A percentile compares a stretch with the other conserved stretches of the same genome.
These are phyloP conservation scores for Autographa pulchrina DNA, from an alignment of 2,888 invertebrate species.

Conservation along the genomic window DNA sequence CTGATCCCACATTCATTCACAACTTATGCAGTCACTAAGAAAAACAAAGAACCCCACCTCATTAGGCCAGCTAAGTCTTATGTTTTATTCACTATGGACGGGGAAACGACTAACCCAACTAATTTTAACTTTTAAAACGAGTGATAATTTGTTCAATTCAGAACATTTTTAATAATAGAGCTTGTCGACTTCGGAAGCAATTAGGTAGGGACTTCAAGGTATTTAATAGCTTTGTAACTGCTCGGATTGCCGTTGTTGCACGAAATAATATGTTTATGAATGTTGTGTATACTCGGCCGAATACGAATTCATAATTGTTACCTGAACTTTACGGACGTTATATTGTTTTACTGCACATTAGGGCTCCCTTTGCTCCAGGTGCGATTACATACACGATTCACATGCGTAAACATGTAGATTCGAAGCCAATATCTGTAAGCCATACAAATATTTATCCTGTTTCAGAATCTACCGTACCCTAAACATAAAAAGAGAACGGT, in stretches of 20 bases:
- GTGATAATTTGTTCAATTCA: slow-evolving; percentile 82
- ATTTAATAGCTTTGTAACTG: slow-evolving; percentile 64
- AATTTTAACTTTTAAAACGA: slow-evolving; percentile 87
- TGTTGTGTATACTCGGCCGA: slow-evolving; percentile 41
- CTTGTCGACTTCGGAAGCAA: slow-evolving; percentile 70
- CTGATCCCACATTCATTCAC: slow-evolving; percentile 83
- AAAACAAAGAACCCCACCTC: slow-evolving; percentile 82
- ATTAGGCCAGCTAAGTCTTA: slow-evolving; percentile 84
- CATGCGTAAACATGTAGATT: slow-evolving; percentile 11
- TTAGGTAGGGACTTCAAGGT: slow-evolving; percentile 66
- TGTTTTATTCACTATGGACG: slow-evolving; percentile 85
- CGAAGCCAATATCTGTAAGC: slow-evolving; percentile 27
- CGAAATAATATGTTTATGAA: slow-evolving; percentile 53
- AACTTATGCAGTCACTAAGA: slow-evolving; percentile 85
- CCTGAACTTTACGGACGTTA: slow-evolving; percentile 35
- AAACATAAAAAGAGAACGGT: slow-evolving; percentile 26
- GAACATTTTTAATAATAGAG: slow-evolving; percentile 74
- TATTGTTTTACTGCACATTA: slow-evolving; percentile 28
- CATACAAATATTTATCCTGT: slow-evolving; percentile 39
- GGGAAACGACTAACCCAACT: slow-evolving; percentile 81
- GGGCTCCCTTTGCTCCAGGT: slow-evolving; percentile 13
- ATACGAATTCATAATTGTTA: slow-evolving; percentile 38
- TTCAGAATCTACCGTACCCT: slow-evolving; percentile 25
- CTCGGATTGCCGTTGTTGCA: slow-evolving; percentile 50
- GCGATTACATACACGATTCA: slow-evolving; percentile 5